Evolutionary conservation across 2,888 invertebrate genomes (phyloP), one percentile per base, ranked within the genome.

Genomic region (Acanthococcus lagerstroemiae): DNA sequence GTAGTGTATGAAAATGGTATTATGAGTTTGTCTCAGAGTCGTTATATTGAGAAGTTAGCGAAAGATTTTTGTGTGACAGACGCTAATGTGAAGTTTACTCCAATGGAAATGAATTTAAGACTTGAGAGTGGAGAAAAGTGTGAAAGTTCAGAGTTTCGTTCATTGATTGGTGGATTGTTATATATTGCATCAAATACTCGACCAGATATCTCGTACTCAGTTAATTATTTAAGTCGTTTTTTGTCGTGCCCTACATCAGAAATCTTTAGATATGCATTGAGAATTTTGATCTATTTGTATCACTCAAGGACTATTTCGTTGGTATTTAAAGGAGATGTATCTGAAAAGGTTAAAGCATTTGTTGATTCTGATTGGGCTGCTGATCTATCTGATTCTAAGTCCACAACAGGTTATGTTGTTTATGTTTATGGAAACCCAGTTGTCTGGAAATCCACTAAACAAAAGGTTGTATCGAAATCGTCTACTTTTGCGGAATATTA

Each of bases 181-280:
- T 55, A 55, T 55, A 24, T 55, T 17, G 27, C 17, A n/a, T 15
- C 30, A 12, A 21, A 17, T 15, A 55, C 55, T 55, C 55, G 55
- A 7, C 55, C 55, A 4, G 26, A 55, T 55, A 24, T 55, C 15
- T 3, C 30, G 15, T 55, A 26, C 22, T 22, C 24, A 17, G 55
- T 55, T 12, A 55, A 55, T 24, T 55, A 55, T 55, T 27, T 55
- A 17, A 55, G 55, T 19, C 55, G 26, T 26, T 55, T 55, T 17
- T 27, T 26, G 17, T 5, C 26, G 9, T 15, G 24, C 27, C 27
- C n/a, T 55, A 21, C 25, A 12, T 12, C 15, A 4, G 27, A n/a
- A 12, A 9, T 26, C n/a, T 55, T 26, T 19, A 52, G 27, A 7
- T 55, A 27, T 55, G 30, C 55, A 5, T 55, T 26, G n/a, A n/a